Conservation (phyloP, 2,888 invertebrate genomes). For the Epistrophe grossulariae region DNA sequence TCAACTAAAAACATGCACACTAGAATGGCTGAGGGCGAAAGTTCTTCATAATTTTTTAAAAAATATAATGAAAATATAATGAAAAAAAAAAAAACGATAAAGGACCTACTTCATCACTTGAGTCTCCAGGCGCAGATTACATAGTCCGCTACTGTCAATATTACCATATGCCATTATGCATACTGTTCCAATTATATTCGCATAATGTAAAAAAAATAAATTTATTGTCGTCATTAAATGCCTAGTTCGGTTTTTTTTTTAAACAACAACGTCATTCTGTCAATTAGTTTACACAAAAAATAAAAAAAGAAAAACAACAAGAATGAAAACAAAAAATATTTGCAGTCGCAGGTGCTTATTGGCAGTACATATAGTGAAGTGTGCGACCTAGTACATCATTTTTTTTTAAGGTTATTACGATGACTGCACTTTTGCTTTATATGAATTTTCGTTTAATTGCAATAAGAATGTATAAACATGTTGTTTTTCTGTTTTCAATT, state of each 20-base stretch:
- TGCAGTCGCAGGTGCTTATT: conserved; percentile 32
- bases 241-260: background rate
- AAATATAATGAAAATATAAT: too few relatives aligned
- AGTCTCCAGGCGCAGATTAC: background rate
- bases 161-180: background rate
- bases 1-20: too few relatives aligned
- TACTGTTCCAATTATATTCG: conserved; percentile 1
- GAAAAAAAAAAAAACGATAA: too few relatives aligned
- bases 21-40: too few relatives aligned
- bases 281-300: background rate
- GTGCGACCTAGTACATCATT: conserved; percentile 55
- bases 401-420: conserved; percentile 24
- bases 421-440: conserved; percentile 6
- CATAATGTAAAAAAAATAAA: background rate
- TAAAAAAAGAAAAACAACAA: background rate
- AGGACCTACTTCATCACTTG: background rate
- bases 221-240: background rate
- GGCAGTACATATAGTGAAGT: background rate
- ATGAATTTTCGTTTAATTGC: conserved; percentile 9
- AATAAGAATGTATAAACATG: background rate
- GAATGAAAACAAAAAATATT: conserved; percentile 13
- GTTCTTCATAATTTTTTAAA: too few relatives aligned
- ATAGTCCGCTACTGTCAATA: background rate
- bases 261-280: background rate
- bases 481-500: background rate